Evolutionary conservation across 2,113 vertebrate genomes (phyloP), one percentile per base, ranked within the genome.

Genomic region (Rhynchomys soricoides): DNA sequence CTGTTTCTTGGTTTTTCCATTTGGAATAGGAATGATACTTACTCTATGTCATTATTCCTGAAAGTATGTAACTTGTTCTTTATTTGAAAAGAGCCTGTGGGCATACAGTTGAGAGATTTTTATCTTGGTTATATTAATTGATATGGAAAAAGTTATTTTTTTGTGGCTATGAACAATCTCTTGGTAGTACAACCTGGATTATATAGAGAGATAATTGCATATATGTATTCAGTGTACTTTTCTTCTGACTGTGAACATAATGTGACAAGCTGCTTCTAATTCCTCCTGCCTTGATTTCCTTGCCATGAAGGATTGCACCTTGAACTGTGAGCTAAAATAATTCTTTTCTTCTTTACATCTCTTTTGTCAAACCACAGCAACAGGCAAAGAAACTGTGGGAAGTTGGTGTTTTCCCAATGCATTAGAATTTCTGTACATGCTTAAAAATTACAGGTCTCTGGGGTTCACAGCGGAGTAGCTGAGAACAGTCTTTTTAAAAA

Each of bases 401-500:
- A 73, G 62, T 68, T 68, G 59, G 22, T 74, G 43, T 57, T 95
- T 92, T 37, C 93, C 57, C 59, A 62, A 71, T 1, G 0, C 31
- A 92, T 83, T 12, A 64, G 78, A 89, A 87, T 94, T 73, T 37
- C 34, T 74, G 7, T 17, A 24, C 24, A 66, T 37, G 3, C 12
- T 95, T 94, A 79, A 95, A 96, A 92, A 87, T 50, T 57, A 88
- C 3, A 88, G n/a, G 26, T 81, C 43, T 37, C 48, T 81, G 15
- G 45, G 26, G 7, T 29, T 45, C n/a, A 74, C 12, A 50, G 45
- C 7, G 75, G 29, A 96, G 52, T 48, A 78, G 64, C 4, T 52
- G 31, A 95, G 68, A 21, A 78, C 17, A 12, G 2, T 31, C 75
- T 81, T 89, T 74, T 64, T 40, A 43, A 70, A 89, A 70, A 7